Conservation (phyloP, 1,140 invertebrate genomes). For the Gonatopus flavifemur region DNA sequence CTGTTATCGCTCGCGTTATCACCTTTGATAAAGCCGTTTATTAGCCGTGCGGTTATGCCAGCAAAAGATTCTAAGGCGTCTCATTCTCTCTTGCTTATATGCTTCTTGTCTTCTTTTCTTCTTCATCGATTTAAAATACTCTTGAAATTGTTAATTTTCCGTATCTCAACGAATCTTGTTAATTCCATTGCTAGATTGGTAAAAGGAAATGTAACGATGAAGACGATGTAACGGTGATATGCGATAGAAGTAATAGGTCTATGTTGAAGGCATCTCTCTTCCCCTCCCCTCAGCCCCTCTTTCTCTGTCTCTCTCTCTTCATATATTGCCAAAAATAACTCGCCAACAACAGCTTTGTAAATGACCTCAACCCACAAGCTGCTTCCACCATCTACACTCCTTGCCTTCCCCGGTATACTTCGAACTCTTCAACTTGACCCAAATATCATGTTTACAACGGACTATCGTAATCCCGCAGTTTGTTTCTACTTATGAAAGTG, state of each 20-base stretch:
- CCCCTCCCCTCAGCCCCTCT: neutral
- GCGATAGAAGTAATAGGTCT: too few relatives aligned
- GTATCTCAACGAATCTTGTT: too few relatives aligned
- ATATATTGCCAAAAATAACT: conserved; percentile 29
- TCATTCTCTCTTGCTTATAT: conserved; percentile 4
- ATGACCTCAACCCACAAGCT: conserved; percentile 38
- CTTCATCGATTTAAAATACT: neutral
- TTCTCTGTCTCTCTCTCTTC: neutral
- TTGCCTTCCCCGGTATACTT: conserved; percentile 40
- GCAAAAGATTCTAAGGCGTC: conserved; percentile 30
- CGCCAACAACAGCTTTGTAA: conserved; percentile 28
- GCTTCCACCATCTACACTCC: conserved; percentile 35
- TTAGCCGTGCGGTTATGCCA: conserved; percentile 46
- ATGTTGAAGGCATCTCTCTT: too few relatives aligned
- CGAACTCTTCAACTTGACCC: conserved; percentile 55
- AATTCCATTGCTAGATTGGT: too few relatives aligned
- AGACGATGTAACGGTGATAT: neutral
- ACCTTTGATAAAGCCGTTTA: conserved; percentile 50
- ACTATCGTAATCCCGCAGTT: too few relatives aligned
- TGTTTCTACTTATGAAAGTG: too few relatives aligned
- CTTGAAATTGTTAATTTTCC: neutral
- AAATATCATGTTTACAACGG: too few relatives aligned
- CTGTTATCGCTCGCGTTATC: conserved; percentile 52
- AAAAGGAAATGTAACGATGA: too few relatives aligned
- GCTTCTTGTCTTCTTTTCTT: neutral